These are phyloP conservation scores for Acanthisitta chloris DNA, from an alignment of 2,113 vertebrate species.

Conservation along the genomic window DNA sequence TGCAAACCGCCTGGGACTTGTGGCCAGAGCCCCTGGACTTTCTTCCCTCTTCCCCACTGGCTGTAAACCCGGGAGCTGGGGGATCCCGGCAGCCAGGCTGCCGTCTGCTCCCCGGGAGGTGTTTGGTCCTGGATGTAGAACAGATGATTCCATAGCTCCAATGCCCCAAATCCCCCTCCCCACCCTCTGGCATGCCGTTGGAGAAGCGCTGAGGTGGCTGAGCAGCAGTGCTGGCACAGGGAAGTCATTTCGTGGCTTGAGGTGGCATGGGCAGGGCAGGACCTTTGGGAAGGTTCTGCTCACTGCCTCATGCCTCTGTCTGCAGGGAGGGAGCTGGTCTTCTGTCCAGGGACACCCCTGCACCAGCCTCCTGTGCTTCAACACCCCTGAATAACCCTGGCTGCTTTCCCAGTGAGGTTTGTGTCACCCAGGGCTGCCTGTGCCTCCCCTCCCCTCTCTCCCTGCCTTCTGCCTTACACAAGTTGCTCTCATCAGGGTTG, in stretches of 20 bases:
- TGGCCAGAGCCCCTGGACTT: not conserved
- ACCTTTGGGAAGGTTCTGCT: not conserved
- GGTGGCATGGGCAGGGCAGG: not conserved
- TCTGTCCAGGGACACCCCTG: not conserved
- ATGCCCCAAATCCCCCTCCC: not conserved
- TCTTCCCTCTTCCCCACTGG: not conserved
- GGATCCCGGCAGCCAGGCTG: not conserved
- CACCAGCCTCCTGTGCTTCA: not conserved
- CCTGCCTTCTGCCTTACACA: not conserved
- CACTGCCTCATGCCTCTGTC: rapidly evolving
- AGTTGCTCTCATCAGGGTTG: not conserved
- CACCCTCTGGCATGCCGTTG: not conserved
- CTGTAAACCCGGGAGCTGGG: not conserved
- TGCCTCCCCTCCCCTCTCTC: not conserved
- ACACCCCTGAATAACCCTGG: not conserved
- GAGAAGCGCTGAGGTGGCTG: not conserved
- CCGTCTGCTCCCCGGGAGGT: not conserved
- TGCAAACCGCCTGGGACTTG: not conserved
- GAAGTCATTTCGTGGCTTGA: not conserved
- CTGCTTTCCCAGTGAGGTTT: not conserved
- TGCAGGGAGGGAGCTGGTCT: not conserved
- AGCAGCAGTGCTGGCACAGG: not conserved
- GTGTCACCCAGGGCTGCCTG: not conserved
- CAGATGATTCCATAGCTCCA: not conserved
- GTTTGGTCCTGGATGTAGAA: not conserved